These are phyloP conservation scores for Hozukius guyotensis DNA, from an alignment of 2,797 vertebrate genomes.

Conservation along the genomic window DNA sequence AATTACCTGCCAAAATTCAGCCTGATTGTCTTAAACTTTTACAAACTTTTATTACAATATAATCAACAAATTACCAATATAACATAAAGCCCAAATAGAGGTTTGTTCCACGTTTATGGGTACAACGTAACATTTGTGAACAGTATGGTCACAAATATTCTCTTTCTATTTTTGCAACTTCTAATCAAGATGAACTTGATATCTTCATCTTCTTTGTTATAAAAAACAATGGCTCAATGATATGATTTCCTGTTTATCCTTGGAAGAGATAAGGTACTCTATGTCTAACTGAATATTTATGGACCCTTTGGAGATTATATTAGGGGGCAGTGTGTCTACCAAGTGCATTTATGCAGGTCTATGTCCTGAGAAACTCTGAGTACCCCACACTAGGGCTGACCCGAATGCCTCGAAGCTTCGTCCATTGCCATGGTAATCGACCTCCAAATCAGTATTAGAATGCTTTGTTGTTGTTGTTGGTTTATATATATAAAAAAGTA, in stretches of 20 bases:
- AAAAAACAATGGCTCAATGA: not conserved
- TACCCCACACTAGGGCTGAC: not conserved
- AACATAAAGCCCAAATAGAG: not conserved
- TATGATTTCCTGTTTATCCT: not conserved
- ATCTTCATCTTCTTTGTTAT: not conserved
- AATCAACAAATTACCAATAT: not conserved
- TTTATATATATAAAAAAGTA: too few species aligned
- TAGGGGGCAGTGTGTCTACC: not conserved
- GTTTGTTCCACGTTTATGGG: not conserved
- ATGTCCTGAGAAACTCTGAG: not conserved
- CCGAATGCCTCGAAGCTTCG: too few species aligned
- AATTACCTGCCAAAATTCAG: not conserved
- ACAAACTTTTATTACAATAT: not conserved
- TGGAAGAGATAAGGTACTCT: not conserved
- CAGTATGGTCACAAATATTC: not conserved
- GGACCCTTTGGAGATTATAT: fast-evolving
- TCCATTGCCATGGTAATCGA: too few species aligned
- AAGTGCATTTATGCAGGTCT: not conserved
- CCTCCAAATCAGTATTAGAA: too few species aligned
- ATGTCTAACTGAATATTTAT: not conserved
- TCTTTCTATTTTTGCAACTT: not conserved
- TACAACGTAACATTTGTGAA: not conserved
- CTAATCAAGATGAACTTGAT: not conserved
- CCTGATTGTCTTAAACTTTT: not conserved
- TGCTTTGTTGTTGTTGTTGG: too few species aligned